phyloP scores from a whole-genome alignment of 2,888 invertebrate genomes.

The Pyrochroa serraticornis region DNA sequence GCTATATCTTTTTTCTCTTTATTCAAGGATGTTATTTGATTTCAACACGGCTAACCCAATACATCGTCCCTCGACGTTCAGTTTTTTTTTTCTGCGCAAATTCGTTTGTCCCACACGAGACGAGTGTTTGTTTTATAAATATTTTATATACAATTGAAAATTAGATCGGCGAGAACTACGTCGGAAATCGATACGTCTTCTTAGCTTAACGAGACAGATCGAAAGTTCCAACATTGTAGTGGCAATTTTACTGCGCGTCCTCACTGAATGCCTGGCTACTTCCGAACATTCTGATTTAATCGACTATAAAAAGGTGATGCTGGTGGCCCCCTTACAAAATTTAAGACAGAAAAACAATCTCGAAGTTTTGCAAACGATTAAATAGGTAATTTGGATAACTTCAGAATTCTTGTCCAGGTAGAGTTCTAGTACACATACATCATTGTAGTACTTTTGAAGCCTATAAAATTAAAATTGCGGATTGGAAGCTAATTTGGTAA shows the following conservation, averaged over 20 bases:
- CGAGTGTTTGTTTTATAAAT: conserved; percentile 29
- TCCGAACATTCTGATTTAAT: conserved; percentile 29
- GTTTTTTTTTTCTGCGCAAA: conserved; percentile 17
- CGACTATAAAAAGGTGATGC: conserved; percentile 26
- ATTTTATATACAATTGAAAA: conserved; percentile 30
- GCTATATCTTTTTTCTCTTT: conserved; percentile 23
- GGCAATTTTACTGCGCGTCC: conserved; percentile 21
- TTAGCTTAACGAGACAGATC: conserved; percentile 16
- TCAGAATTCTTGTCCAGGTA: too few species aligned
- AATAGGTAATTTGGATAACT: too few species aligned
- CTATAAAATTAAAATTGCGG: too few species aligned
- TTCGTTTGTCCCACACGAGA: conserved; percentile 27
- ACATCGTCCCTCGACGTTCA: conserved; percentile 19
- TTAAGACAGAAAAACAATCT: neutral
- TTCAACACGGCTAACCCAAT: conserved; percentile 25
- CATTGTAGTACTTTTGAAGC: too few species aligned
- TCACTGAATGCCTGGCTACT: conserved; percentile 19
- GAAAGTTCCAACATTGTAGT: conserved; percentile 2
- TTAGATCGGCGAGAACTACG: conserved; percentile 20
- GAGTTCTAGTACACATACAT: too few species aligned
- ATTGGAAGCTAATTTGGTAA: too few species aligned
- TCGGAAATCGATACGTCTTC: conserved; percentile 18
- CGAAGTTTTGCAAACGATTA: too few species aligned
- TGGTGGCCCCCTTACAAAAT: conserved; percentile 18
- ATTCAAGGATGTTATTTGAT: conserved; percentile 26